These are phyloP conservation scores for Camponotus vicinus DNA, from an alignment of 1,140 invertebrate species.

Conservation along the genomic window DNA sequence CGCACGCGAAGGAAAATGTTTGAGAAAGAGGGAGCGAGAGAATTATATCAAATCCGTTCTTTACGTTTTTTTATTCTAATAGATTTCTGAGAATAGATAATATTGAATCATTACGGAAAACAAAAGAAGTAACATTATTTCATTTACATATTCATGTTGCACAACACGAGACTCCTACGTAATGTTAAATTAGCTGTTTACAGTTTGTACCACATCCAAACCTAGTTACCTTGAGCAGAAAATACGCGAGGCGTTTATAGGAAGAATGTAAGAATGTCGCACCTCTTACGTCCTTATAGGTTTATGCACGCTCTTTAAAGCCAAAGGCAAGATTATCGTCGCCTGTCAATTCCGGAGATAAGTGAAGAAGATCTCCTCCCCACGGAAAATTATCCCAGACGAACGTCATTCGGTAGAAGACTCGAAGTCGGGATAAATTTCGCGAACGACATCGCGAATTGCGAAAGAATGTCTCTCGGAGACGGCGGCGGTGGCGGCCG, in stretches of 20 bases:
- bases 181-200: background rate
- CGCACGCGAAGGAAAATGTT: background rate
- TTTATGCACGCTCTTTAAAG: background rate
- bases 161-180: too few relatives aligned
- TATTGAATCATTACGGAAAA: background rate
- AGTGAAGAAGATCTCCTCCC: background rate
- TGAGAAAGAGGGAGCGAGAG: background rate
- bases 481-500: background rate
- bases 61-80: background rate
- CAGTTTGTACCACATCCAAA: background rate
- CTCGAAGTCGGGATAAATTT: background rate
- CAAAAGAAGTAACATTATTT: background rate
- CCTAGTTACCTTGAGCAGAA: too few relatives aligned
- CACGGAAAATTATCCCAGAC: background rate
- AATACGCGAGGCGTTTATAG: background rate
- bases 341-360: background rate
- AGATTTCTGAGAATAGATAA: background rate
- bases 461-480: constrained; percentile 3
- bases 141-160: too few relatives aligned
- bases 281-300: constrained; percentile 24
- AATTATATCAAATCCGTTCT: background rate
- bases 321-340: background rate
- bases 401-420: background rate
- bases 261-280: background rate
- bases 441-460: background rate